Conservation (phyloP, 2,888 invertebrate species). For the Apamea monoglypha region DNA sequence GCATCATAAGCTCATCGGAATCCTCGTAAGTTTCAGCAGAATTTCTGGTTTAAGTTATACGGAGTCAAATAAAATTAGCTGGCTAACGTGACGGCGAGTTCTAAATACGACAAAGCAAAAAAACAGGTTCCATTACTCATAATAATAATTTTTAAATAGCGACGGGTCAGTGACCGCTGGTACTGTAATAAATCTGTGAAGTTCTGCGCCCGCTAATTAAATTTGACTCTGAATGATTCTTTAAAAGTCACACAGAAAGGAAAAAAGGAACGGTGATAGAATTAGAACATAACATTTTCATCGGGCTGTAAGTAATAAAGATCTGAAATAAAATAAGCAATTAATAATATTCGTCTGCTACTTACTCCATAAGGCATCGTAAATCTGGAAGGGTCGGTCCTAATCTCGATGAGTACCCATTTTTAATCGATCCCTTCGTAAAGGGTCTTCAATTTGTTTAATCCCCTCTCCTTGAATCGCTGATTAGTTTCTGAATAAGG, state of each 20-base stretch:
- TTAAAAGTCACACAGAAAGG: neutral
- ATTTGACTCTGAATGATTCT: neutral
- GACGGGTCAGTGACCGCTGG: neutral
- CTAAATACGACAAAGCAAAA: neutral
- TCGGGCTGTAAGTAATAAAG: conserved; percentile 23
- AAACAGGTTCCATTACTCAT: neutral
- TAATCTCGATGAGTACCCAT: conserved; percentile 67
- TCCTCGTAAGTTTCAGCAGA: neutral
- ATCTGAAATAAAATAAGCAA: conserved; percentile 45
- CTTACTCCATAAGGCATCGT: conserved; percentile 59
- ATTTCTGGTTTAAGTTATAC: neutral
- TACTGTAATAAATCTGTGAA: neutral
- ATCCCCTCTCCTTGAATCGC: conserved; percentile 60
- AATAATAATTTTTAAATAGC: neutral
- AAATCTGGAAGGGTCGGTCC: conserved; percentile 64
- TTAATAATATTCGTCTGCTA: conserved; percentile 62
- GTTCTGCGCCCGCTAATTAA: neutral
- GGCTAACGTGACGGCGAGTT: neutral
- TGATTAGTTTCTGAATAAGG: conserved; percentile 60
- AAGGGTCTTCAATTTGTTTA: conserved; percentile 66
- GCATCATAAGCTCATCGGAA: neutral
- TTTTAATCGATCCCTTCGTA: conserved; percentile 66
- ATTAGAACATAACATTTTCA: conserved; percentile 6
- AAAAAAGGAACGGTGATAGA: neutral
- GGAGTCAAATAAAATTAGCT: neutral